Evolutionary conservation across 2,113 vertebrate genomes (phyloP).

Genomic region (mouse (Mus musculus)): DNA sequence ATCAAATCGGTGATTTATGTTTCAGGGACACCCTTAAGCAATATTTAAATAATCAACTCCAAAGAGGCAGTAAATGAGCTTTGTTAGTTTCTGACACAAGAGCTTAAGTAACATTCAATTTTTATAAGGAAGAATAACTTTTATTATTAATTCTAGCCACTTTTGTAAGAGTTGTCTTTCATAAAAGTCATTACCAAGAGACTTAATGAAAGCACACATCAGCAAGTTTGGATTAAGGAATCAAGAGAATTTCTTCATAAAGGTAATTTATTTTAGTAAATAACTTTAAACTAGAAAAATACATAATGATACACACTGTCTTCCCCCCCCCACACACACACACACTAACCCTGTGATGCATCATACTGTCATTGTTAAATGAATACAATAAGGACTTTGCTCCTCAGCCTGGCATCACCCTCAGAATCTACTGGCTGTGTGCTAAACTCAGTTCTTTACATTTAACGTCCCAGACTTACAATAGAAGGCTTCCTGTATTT

Average conservation of each 20-base stretch:
- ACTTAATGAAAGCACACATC: neutral
- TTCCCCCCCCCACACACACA: too few species aligned
- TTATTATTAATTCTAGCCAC: neutral
- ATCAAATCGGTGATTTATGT: neutral
- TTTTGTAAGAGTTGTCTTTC: constrained; percentile 25
- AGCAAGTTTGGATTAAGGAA: neutral
- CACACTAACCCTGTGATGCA: neutral
- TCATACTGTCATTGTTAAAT: neutral
- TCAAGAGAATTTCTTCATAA: neutral
- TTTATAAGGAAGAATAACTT: neutral
- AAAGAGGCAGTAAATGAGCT: neutral
- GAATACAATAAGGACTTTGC: neutral
- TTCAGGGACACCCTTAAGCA: neutral
- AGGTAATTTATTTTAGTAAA: neutral
- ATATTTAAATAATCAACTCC: neutral
- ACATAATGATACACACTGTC: neutral
- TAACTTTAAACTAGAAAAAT: neutral
- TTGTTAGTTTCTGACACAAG: neutral
- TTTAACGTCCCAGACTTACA: neutral
- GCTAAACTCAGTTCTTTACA: neutral
- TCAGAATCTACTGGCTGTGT: neutral
- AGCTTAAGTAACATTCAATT: neutral
- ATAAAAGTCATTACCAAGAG: neutral
- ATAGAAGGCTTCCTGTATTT: neutral
- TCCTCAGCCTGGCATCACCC: neutral